A percentile compares a stretch with the other conserved stretches of the same genome.
Conservation (phyloP, 2,113 vertebrate genomes). For the Riparia riparia region DNA sequence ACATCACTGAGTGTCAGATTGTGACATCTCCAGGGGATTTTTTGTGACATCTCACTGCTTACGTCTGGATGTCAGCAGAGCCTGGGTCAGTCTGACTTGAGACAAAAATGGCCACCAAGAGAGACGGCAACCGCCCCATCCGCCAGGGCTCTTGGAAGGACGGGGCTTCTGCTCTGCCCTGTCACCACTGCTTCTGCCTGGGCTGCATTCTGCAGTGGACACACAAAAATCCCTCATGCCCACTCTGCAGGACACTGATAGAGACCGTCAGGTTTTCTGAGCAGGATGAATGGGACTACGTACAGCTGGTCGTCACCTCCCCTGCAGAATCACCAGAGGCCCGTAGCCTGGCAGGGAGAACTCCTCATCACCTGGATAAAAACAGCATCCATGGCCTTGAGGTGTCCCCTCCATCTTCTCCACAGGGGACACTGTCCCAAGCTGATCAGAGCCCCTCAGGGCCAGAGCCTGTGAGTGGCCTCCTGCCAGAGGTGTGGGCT, state of each 20-base stretch:
- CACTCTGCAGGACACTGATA: background rate
- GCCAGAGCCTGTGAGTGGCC: background rate
- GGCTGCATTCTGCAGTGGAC: background rate
- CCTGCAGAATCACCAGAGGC: background rate
- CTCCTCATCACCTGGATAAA: background rate
- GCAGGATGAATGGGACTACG: background rate
- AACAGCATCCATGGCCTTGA: fast-evolving
- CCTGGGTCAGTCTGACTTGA: background rate
- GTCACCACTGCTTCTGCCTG: background rate
- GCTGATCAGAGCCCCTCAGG: background rate
- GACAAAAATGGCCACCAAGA: background rate
- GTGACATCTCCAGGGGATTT: background rate
- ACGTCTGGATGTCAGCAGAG: background rate
- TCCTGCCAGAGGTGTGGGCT: background rate
- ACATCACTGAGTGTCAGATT: background rate
- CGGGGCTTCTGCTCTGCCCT: background rate
- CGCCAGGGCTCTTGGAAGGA: background rate
- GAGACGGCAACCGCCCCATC: background rate
- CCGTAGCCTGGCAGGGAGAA: fast-evolving
- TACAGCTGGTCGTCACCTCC: background rate
- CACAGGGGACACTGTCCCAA: background rate
- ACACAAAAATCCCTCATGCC: background rate
- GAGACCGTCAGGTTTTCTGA: background rate
- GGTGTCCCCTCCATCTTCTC: background rate
- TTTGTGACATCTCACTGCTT: background rate